phyloP scores from a whole-genome alignment of 2,888 invertebrate species.

The Rhaphigaster nebulosa region DNA sequence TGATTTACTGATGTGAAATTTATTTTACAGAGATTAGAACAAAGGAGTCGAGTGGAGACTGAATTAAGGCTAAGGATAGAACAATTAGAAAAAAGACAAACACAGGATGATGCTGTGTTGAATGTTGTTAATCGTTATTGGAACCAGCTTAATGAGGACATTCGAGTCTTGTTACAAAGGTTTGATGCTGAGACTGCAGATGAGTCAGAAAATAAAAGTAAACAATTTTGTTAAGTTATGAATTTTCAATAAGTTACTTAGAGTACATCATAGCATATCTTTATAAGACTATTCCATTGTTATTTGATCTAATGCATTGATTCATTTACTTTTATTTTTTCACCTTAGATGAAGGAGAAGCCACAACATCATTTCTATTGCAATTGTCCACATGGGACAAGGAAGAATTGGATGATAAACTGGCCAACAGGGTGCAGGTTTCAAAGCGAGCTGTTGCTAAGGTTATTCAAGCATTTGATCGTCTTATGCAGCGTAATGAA shows the following conservation, averaged over 20 bases:
- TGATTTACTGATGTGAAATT: not conserved
- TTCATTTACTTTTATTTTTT: not conserved
- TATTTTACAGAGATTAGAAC: constrained; percentile 83
- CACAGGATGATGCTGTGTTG: constrained; percentile 96
- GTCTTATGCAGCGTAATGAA: constrained; percentile 94
- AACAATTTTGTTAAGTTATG: constrained; percentile 65
- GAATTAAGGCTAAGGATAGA: constrained; percentile 92
- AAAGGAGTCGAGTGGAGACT: constrained; percentile 88
- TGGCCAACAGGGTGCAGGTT: constrained; percentile 95
- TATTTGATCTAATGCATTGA: not conserved
- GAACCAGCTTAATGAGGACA: constrained; percentile 98
- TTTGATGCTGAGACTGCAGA: constrained; percentile 98
- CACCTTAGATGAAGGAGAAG: constrained; percentile 89
- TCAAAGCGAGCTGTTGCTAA: constrained; percentile 97
- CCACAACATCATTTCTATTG: constrained; percentile 95
- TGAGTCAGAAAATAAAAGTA: constrained; percentile 95
- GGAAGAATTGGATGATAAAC: constrained; percentile 94
- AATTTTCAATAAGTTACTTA: not conserved
- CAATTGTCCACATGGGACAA: constrained; percentile 98
- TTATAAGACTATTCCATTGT: not conserved
- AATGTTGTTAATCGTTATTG: constrained; percentile 96
- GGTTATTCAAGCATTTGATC: constrained; percentile 95
- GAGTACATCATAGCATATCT: not conserved
- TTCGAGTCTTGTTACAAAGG: constrained; percentile 91
- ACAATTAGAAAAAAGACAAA: constrained; percentile 93